These are phyloP conservation scores for Ylistrum balloti DNA, from an alignment of 1,140 invertebrate genomes.

Conservation along the genomic window DNA sequence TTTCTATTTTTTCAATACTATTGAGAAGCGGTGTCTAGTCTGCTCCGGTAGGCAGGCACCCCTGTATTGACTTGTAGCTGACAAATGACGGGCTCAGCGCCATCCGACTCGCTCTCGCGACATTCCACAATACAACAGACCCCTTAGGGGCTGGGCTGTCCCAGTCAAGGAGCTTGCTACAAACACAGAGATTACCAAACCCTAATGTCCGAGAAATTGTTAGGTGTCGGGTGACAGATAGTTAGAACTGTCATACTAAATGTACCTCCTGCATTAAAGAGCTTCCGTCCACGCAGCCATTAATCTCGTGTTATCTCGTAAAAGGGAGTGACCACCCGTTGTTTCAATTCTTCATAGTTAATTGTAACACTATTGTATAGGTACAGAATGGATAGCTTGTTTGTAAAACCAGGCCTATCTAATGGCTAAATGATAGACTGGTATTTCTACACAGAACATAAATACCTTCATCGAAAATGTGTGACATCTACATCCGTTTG, in stretches of 20 bases:
- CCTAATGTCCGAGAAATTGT: conserved; percentile 38
- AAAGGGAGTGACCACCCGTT: not conserved
- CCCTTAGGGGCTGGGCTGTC: not conserved
- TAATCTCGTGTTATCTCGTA: conserved; percentile 34
- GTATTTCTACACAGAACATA: conserved; percentile 28
- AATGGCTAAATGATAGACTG: not conserved
- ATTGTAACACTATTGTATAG: not conserved
- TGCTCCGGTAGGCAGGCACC: not conserved
- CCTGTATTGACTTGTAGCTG: not conserved
- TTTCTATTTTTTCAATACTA: too few relatives aligned
- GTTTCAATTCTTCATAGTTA: conserved; percentile 1
- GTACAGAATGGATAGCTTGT: not conserved
- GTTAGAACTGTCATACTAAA: conserved; percentile 24
- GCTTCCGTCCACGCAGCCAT: conserved; percentile 6
- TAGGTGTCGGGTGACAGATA: conserved; percentile 31
- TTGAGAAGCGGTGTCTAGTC: not conserved
- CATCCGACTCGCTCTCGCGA: not conserved
- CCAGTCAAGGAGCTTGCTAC: conserved; percentile 17
- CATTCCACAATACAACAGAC: not conserved
- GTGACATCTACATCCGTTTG: conserved; percentile 8
- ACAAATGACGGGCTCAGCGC: conserved; percentile 16
- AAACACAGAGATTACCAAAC: conserved; percentile 29
- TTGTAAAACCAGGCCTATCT: not conserved
- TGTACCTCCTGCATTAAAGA: not conserved
- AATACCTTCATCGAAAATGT: not conserved